Conservation (phyloP, 2,888 invertebrate genomes). For the Diarsia rubi region DNA sequence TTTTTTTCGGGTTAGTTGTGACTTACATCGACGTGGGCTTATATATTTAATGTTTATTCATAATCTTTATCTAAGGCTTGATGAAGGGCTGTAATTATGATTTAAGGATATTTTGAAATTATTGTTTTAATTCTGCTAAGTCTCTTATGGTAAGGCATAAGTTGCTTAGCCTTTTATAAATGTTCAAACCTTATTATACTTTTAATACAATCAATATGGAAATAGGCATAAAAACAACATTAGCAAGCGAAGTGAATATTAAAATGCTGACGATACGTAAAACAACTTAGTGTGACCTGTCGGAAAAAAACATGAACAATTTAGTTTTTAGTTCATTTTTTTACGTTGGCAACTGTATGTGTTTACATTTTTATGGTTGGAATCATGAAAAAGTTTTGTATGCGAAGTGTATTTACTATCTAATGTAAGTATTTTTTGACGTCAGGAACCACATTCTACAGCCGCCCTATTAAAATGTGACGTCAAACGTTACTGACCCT, state of each 20-base stretch:
- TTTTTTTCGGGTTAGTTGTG: not conserved
- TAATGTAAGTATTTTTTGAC: not conserved
- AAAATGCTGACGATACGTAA: conserved; percentile 50
- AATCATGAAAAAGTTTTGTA: not conserved
- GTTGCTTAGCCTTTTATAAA: not conserved
- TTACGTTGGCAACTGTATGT: conserved; percentile 57
- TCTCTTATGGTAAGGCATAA: conserved; percentile 13
- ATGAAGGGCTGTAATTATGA: not conserved
- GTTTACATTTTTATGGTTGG: not conserved
- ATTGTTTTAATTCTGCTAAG: conserved; percentile 3
- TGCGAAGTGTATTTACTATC: not conserved
- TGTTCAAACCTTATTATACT: not conserved
- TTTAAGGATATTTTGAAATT: not conserved
- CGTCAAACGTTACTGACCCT: not conserved
- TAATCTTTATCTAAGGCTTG: not conserved
- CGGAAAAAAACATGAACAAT: conserved; percentile 70
- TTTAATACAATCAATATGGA: not conserved
- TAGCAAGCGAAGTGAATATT: conserved; percentile 33
- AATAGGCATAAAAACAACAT: conserved; percentile 48
- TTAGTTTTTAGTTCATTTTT: conserved; percentile 61
- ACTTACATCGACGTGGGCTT: not conserved
- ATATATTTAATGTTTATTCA: not conserved
- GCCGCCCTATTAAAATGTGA: not conserved
- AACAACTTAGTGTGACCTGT: conserved; percentile 49
- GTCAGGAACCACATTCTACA: not conserved